Percentiles rank a stretch among this genome's conserved stretches.
These are phyloP conservation scores for Periphyllus acericola DNA, from an alignment of 2,888 invertebrate species.

Conservation along the genomic window DNA sequence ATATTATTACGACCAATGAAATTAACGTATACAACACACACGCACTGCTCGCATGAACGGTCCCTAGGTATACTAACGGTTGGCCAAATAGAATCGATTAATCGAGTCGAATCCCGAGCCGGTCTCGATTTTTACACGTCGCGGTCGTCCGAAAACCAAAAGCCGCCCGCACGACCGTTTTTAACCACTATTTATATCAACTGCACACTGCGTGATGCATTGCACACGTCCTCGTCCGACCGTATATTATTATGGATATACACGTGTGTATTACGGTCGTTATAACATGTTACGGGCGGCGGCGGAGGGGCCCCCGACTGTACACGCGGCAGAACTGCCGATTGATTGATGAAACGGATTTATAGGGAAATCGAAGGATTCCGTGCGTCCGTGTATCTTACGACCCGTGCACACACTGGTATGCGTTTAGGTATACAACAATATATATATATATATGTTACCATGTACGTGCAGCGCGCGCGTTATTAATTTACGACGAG, in stretches of 20 bases:
- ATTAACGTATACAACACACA: too few relatives aligned
- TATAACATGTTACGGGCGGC: neutral
- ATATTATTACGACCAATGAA: too few relatives aligned
- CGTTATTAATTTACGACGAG: conserved; percentile 15
- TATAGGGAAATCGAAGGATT: conserved; percentile 29
- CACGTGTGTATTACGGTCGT: too few relatives aligned
- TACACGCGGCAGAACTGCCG: neutral
- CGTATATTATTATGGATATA: neutral
- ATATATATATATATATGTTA: too few relatives aligned
- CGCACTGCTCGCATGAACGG: too few relatives aligned
- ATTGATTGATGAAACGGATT: conserved; percentile 45
- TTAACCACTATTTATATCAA: too few relatives aligned
- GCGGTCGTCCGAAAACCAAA: neutral
- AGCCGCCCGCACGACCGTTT: neutral
- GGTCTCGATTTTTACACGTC: neutral
- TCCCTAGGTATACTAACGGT: neutral
- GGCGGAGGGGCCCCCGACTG: neutral
- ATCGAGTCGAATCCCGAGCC: neutral
- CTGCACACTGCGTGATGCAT: conserved; percentile 47
- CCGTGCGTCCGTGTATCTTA: too few relatives aligned
- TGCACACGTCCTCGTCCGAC: neutral
- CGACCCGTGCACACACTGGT: too few relatives aligned
- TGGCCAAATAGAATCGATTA: conserved; percentile 25
- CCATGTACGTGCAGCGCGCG: neutral
- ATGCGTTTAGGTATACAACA: too few relatives aligned